Conservation (phyloP, 2,888 invertebrate genomes). For the Tenthredo notha region DNA sequence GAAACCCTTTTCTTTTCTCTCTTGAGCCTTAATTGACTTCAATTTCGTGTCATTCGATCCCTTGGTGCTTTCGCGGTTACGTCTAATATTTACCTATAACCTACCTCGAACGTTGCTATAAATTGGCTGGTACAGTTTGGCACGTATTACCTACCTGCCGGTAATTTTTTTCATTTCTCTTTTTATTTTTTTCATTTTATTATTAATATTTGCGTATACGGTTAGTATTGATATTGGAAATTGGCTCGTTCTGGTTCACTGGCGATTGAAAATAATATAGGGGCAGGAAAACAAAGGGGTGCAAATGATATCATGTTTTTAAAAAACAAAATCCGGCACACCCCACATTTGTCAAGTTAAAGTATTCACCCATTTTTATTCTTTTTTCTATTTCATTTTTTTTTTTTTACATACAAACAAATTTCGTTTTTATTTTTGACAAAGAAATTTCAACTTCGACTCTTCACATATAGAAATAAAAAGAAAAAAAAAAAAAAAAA, state of each 20-base stretch:
- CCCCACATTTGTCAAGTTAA: conserved; percentile 6
- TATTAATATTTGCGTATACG: conserved; percentile 8
- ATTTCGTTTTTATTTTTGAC: background rate
- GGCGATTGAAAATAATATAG: conserved; percentile 30
- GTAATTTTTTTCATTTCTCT: background rate
- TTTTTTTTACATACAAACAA: background rate
- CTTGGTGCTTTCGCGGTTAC: background rate
- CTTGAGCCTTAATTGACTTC: conserved; percentile 23
- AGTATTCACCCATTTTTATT: background rate
- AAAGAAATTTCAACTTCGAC: background rate
- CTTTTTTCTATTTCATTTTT: background rate
- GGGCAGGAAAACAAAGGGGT: conserved; percentile 16
- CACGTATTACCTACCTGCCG: background rate
- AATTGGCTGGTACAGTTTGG: background rate
- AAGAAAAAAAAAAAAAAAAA: background rate
- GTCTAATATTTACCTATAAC: conserved; percentile 4
- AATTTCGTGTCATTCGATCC: conserved; percentile 37
- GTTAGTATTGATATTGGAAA: conserved; percentile 17
- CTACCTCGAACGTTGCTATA: background rate
- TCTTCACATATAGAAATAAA: background rate
- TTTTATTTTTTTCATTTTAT: background rate
- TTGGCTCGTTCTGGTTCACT: conserved; percentile 18
- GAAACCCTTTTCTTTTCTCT: background rate
- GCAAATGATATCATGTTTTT: conserved; percentile 20
- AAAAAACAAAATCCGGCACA: conserved; percentile 11